Conservation (phyloP, 1,140 invertebrate species). For the Zaprionus camerounensis region DNA sequence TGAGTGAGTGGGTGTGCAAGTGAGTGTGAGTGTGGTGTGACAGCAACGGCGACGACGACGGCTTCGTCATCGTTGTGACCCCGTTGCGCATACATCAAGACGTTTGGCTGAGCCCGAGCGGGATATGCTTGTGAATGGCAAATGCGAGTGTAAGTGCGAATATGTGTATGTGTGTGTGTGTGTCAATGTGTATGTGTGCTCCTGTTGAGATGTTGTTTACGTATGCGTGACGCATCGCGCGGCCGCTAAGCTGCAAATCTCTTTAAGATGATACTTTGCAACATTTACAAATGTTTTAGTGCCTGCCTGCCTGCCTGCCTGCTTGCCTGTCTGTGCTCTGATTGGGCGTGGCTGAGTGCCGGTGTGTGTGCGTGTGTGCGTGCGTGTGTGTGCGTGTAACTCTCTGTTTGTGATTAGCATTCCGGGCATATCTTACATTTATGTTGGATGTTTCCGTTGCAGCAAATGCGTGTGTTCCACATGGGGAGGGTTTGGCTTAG, state of each 20-base stretch:
- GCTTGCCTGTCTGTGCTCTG: constrained; percentile 6
- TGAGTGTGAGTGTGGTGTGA: constrained; percentile 7
- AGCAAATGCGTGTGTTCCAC: constrained; percentile 61
- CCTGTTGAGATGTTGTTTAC: constrained; percentile 62
- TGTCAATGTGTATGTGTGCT: constrained; percentile 23
- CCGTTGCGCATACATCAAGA: constrained; percentile 61
- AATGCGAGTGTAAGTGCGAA: neutral
- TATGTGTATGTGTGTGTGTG: neutral
- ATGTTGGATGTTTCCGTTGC: constrained; percentile 82
- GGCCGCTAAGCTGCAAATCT: constrained; percentile 82
- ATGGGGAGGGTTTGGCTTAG: constrained; percentile 18
- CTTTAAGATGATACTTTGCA: constrained; percentile 83
- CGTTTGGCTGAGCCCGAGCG: constrained; percentile 25
- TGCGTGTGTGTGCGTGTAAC: constrained; percentile 21
- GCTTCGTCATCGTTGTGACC: constrained; percentile 35
- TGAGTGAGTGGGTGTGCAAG: neutral
- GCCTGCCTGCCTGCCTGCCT: constrained; percentile 26
- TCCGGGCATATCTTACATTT: constrained; percentile 80
- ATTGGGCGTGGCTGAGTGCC: constrained; percentile 30
- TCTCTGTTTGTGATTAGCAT: constrained; percentile 76
- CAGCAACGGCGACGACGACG: neutral
- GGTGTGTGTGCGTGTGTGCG: constrained; percentile 14
- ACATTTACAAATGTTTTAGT: constrained; percentile 83
- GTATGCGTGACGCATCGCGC: constrained; percentile 79
- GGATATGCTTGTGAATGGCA: neutral